Evolutionary conservation across 2,113 vertebrate species (phyloP).

Genomic region (Calyptommatus sinebrachiatus): DNA sequence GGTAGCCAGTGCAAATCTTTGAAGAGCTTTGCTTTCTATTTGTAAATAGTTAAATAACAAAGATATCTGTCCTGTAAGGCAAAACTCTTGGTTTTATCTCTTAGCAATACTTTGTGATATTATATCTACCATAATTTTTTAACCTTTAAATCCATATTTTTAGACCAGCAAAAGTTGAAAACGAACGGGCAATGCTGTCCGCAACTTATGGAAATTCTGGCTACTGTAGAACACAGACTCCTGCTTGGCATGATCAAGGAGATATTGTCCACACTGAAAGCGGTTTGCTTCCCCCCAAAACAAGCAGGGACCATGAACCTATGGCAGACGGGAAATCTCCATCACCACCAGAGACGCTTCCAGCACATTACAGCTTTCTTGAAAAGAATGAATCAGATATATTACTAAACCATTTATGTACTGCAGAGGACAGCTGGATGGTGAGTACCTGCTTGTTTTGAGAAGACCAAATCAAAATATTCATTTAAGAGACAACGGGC

Average conservation of each 20-base stretch:
- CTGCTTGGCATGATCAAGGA: slow-evolving; percentile 17
- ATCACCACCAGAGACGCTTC: slow-evolving; percentile 17
- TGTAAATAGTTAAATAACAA: no score
- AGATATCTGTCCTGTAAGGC: background rate
- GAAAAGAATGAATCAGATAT: slow-evolving; percentile 33
- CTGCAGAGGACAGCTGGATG: slow-evolving; percentile 40
- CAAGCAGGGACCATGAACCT: slow-evolving; percentile 40
- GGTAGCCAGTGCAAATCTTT: no score
- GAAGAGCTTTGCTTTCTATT: no score
- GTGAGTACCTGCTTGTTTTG: slow-evolving; percentile 61
- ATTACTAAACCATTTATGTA: slow-evolving; percentile 34
- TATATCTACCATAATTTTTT: background rate
- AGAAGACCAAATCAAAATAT: background rate
- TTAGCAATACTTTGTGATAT: background rate
- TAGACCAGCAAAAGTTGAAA: slow-evolving; percentile 44
- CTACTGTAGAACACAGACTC: slow-evolving; percentile 23
- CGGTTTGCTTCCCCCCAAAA: slow-evolving; percentile 35
- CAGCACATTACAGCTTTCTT: slow-evolving; percentile 14
- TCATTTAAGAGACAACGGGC: background rate
- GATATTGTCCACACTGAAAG: slow-evolving; percentile 1
- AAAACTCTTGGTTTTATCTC: background rate
- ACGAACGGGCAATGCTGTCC: background rate
- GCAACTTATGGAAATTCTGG: background rate
- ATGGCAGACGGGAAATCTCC: slow-evolving; percentile 7
- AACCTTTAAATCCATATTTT: slow-evolving; percentile 26